Percentiles rank a stretch among this genome's conserved stretches.
These are phyloP conservation scores for Lysiphlebus fabarum DNA, from an alignment of 1,140 invertebrate species.

Conservation along the genomic window DNA sequence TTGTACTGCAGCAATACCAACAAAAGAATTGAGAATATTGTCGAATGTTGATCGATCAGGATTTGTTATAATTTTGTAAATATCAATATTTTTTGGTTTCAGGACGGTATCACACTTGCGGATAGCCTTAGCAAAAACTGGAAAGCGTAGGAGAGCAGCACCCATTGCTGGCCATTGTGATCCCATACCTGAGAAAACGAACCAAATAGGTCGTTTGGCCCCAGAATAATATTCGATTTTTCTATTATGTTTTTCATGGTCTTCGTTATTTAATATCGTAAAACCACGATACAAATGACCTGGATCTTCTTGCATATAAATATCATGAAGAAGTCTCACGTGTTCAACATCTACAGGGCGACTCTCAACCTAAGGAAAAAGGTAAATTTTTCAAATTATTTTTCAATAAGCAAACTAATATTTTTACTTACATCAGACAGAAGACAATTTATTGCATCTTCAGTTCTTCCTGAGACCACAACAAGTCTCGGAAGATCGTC, in stretches of 20 bases:
- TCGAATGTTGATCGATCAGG: slow-evolving; percentile 72
- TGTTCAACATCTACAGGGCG: slow-evolving; percentile 60
- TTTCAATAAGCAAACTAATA: neutral
- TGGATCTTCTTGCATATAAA: slow-evolving; percentile 56
- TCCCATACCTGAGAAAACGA: slow-evolving; percentile 89
- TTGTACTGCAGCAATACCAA: slow-evolving; percentile 83
- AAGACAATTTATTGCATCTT: slow-evolving; percentile 68
- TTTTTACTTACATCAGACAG: slow-evolving; percentile 59
- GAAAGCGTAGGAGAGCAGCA: slow-evolving; percentile 60
- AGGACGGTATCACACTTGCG: slow-evolving; percentile 69
- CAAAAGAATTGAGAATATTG: slow-evolving; percentile 83
- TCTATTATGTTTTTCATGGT: slow-evolving; percentile 44
- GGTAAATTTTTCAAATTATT: no score
- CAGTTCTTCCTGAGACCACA: slow-evolving; percentile 64
- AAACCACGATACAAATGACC: slow-evolving; percentile 64
- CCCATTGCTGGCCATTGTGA: slow-evolving; percentile 87
- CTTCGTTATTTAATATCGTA: slow-evolving; percentile 49
- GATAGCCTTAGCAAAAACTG: slow-evolving; percentile 63
- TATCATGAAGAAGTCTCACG: slow-evolving; percentile 55
- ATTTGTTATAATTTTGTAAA: slow-evolving; percentile 76
- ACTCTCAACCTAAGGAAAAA: slow-evolving; percentile 39
- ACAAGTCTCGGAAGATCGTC: slow-evolving; percentile 65
- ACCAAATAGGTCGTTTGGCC: slow-evolving; percentile 72
- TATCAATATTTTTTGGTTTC: slow-evolving; percentile 70
- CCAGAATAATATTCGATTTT: slow-evolving; percentile 62